Conservation (phyloP, 23 tunicate species). For the Styela plicata region DNA sequence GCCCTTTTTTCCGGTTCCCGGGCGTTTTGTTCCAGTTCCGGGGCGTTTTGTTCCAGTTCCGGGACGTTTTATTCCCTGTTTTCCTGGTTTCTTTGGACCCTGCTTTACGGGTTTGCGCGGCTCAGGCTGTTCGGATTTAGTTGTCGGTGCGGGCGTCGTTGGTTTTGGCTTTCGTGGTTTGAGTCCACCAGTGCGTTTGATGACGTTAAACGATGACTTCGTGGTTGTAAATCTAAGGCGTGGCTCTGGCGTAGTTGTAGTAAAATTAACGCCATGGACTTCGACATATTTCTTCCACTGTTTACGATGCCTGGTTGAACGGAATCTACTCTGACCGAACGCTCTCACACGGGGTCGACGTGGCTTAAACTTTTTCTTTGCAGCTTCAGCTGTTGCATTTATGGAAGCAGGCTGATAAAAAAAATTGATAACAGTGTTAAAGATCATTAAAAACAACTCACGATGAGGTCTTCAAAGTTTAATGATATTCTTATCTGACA, state of each 20-base stretch:
- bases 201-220: background rate
- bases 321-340: conserved; percentile 6
- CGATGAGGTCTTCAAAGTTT: too few species aligned
- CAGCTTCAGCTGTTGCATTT: background rate
- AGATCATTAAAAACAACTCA: too few species aligned
- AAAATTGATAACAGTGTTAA: too few species aligned
- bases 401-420: background rate
- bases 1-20: background rate
- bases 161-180: background rate
- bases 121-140: background rate
- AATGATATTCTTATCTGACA: too few species aligned
- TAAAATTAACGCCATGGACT: background rate
- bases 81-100: background rate
- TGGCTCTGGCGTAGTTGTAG: background rate
- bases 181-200: background rate
- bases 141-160: background rate
- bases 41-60: background rate
- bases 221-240: background rate
- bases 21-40: background rate
- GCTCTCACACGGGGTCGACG: conserved; percentile 4
- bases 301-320: background rate
- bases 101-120: background rate
- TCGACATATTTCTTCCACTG: conserved; percentile 1
- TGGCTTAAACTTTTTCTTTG: background rate
- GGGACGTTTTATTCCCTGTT: background rate